Evolutionary conservation across 2,797 vertebrate genomes (phyloP).

Genomic region (Lycodopsis pacificus): DNA sequence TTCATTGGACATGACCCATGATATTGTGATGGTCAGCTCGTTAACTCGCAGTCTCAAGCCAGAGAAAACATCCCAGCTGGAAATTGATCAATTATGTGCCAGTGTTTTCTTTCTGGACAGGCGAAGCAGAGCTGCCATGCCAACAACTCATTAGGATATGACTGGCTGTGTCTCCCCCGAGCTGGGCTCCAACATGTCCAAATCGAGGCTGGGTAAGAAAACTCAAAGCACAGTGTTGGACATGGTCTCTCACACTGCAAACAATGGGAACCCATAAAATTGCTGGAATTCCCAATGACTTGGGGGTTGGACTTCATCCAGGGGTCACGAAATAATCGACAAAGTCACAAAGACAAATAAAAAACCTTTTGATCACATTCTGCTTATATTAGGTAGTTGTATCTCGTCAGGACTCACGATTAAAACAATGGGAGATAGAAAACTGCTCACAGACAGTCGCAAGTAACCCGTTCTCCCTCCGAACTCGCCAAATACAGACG

Average conservation of each 20-base stretch:
- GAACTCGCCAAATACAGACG: not conserved
- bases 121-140: slow-evolving; percentile 35
- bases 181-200: slow-evolving; percentile 42
- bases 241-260: slow-evolving; percentile 12
- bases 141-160: slow-evolving; percentile 65
- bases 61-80: slow-evolving; percentile 66
- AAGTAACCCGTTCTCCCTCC: not conserved
- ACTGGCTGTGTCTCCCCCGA: slow-evolving; percentile 48
- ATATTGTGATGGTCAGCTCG: slow-evolving; percentile 61
- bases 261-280: slow-evolving; percentile 8
- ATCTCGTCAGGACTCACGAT: not conserved
- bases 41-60: slow-evolving; percentile 64
- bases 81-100: slow-evolving; percentile 73
- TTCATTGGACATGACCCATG: slow-evolving; percentile 28
- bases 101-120: slow-evolving; percentile 57
- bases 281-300: not conserved
- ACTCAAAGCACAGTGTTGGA: slow-evolving; percentile 4
- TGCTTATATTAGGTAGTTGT: not conserved
- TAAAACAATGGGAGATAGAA: not conserved
- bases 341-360: not conserved
- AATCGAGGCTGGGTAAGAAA: slow-evolving; percentile 17
- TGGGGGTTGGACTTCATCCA: not conserved
- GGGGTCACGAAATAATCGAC: not conserved
- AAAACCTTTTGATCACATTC: not conserved
- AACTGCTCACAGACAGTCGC: not conserved